Evolutionary conservation across 2,888 invertebrate genomes (phyloP).

Genomic region (Melikaiella ostensackeni): DNA sequence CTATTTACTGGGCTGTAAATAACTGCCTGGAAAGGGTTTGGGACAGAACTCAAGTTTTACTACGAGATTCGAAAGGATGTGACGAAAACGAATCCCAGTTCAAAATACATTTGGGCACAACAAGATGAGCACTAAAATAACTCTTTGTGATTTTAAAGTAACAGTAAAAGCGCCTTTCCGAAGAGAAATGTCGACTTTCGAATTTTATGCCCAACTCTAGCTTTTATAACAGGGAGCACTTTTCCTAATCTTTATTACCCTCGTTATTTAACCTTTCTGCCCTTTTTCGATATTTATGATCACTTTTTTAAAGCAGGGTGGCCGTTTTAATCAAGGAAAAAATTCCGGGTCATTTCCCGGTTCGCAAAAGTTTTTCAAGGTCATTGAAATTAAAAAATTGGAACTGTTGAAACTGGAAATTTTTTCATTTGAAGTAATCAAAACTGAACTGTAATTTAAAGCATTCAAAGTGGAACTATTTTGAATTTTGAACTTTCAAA

Average conservation of each 20-base stretch:
- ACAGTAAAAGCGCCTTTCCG: slow-evolving; percentile 32
- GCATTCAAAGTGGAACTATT: too few relatives aligned
- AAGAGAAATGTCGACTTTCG: slow-evolving; percentile 21
- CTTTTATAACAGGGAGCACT: slow-evolving; percentile 35
- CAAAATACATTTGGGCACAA: slow-evolving; percentile 30
- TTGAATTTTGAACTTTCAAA: too few relatives aligned
- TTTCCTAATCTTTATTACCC: slow-evolving; percentile 32
- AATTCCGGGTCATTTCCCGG: too few relatives aligned
- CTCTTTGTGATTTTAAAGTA: slow-evolving; percentile 32
- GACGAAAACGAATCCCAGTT: slow-evolving; percentile 37
- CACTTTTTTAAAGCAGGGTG: background rate
- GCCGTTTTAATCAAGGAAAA: too few relatives aligned
- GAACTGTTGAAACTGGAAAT: too few relatives aligned
- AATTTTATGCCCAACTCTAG: slow-evolving; percentile 20
- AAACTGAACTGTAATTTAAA: too few relatives aligned
- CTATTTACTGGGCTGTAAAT: slow-evolving; percentile 73
- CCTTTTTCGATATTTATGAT: background rate
- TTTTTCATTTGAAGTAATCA: too few relatives aligned
- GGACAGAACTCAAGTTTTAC: slow-evolving; percentile 34
- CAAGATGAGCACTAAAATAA: slow-evolving; percentile 37
- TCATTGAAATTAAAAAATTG: too few relatives aligned
- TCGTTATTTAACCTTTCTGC: slow-evolving; percentile 11
- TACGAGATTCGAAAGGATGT: slow-evolving; percentile 21
- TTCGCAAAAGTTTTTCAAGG: too few relatives aligned
- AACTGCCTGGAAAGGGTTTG: slow-evolving; percentile 64